phyloP scores from a whole-genome alignment of 2,797 vertebrate genomes.

The Gila robusta region DNA sequence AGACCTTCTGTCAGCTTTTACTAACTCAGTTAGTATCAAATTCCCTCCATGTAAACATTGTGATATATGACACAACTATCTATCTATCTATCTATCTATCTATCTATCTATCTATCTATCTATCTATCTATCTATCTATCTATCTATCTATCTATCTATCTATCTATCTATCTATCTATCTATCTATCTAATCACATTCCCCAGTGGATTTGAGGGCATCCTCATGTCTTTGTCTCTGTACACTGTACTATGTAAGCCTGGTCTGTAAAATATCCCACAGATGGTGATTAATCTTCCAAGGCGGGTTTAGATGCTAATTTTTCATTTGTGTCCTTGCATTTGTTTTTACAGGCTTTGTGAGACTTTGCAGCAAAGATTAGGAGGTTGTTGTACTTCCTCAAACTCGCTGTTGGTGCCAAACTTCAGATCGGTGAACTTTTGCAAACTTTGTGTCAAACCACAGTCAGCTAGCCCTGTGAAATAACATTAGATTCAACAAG shows the following conservation, averaged over 20 bases:
- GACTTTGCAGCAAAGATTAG: constrained; percentile 17
- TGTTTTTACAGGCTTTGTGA: constrained; percentile 46
- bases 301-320: constrained; percentile 12
- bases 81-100: neutral
- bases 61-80: constrained; percentile 11
- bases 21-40: neutral
- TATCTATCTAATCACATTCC: neutral
- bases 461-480: constrained; percentile 13
- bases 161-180: neutral
- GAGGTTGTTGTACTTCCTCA: constrained; percentile 39
- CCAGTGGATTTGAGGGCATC: constrained; percentile 7
- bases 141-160: neutral
- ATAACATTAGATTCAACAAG: neutral
- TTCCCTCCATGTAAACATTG: constrained; percentile 9
- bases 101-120: neutral
- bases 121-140: neutral
- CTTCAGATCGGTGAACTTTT: neutral
- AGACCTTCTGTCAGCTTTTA: neutral
- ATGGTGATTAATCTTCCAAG: constrained; percentile 21
- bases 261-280: constrained; percentile 15
- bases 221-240: neutral
- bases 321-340: constrained; percentile 21
- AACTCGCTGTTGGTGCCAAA: constrained; percentile 4
- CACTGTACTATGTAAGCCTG: neutral
- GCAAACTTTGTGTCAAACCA: neutral